A percentile compares a stretch with the other conserved stretches of the same genome.
Conservation (phyloP, 2,888 invertebrate genomes). For the Myathropa florea region DNA sequence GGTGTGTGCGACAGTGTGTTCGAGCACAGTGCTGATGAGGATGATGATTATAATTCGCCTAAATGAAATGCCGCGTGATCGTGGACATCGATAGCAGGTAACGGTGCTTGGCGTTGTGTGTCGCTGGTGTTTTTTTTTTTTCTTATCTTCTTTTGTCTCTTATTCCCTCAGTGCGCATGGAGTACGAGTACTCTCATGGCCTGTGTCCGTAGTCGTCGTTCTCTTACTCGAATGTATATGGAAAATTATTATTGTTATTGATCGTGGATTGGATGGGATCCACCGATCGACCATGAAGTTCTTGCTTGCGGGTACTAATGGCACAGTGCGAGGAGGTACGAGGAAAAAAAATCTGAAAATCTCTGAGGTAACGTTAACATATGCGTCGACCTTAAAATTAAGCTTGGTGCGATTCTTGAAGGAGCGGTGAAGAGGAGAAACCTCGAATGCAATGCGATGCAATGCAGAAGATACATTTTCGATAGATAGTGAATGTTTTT, state of each 20-base stretch:
- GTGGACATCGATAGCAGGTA: conserved; percentile 69
- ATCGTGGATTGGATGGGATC: conserved; percentile 54
- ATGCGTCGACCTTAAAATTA: conserved; percentile 71
- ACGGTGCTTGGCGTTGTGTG: conserved; percentile 53
- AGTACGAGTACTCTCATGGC: neutral
- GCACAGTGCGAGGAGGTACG: neutral
- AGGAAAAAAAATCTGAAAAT: conserved; percentile 19
- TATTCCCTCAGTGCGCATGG: neutral
- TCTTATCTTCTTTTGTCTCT: neutral
- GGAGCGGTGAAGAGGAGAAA: neutral
- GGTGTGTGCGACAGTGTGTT: neutral
- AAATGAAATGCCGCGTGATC: conserved; percentile 70
- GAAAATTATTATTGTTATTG: conserved; percentile 71
- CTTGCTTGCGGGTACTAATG: conserved; percentile 59
- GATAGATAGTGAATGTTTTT: conserved; percentile 59
- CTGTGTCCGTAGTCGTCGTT: neutral
- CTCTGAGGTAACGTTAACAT: conserved; percentile 48
- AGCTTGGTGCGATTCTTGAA: conserved; percentile 11
- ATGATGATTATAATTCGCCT: conserved; percentile 71
- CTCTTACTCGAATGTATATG: conserved; percentile 42
- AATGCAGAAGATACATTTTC: conserved; percentile 64
- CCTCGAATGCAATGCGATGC: neutral
- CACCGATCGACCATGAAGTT: conserved; percentile 56
- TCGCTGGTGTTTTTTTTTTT: neutral
- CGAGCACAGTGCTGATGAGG: conserved; percentile 58